A percentile compares a stretch with the other conserved stretches of the same genome.
These are phyloP conservation scores for Solenopsis invicta DNA, from an alignment of 1,140 invertebrate genomes.

Conservation along the genomic window DNA sequence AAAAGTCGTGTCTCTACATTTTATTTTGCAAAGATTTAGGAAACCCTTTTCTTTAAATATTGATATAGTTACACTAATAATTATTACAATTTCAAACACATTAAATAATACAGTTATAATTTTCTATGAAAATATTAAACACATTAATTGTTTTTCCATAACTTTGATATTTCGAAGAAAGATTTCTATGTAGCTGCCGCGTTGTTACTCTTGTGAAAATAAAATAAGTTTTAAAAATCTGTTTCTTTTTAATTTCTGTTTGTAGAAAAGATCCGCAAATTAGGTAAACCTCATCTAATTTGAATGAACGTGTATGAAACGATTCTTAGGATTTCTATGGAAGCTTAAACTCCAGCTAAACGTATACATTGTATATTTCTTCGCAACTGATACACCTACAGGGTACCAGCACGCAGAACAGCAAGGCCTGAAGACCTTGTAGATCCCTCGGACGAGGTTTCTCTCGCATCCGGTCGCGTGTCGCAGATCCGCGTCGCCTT, in stretches of 20 bases:
- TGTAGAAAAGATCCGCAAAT: neutral
- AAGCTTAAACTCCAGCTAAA: neutral
- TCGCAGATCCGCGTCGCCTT: conserved; percentile 42
- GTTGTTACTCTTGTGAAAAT: neutral
- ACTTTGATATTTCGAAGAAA: neutral
- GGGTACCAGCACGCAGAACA: conserved; percentile 1
- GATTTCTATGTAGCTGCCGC: no score
- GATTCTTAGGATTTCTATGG: neutral
- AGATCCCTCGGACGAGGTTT: conserved; percentile 23
- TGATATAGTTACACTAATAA: neutral
- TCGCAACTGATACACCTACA: neutral
- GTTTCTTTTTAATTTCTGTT: conserved; percentile 2
- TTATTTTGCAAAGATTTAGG: neutral
- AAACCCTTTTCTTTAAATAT: neutral
- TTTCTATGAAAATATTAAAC: neutral
- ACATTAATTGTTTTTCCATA: neutral
- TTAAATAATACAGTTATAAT: conserved; percentile 1
- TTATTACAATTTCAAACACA: neutral
- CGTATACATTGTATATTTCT: conserved; percentile 1
- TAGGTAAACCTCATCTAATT: neutral
- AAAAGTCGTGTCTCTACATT: neutral
- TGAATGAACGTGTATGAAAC: conserved; percentile 14
- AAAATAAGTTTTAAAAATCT: neutral
- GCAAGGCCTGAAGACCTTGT: neutral
- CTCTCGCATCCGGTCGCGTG: conserved; percentile 43